Percentiles rank a stretch among this genome's conserved stretches.
Evolutionary conservation across 2,113 vertebrate genomes (phyloP).

Genomic region (Phoxinus phoxinus): DNA sequence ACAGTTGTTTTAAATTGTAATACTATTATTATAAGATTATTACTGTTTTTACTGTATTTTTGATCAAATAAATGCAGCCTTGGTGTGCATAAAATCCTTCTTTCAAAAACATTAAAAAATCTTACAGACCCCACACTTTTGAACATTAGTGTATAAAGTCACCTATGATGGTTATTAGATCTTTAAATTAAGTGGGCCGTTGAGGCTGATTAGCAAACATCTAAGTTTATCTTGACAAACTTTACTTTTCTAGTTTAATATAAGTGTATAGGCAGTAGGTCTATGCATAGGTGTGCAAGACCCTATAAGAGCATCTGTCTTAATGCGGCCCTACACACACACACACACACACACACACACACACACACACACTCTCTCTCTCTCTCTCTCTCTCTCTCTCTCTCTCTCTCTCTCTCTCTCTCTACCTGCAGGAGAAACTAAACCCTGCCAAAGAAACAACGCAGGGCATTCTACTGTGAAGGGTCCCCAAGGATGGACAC

Average conservation of each 20-base stretch:
- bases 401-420: no score
- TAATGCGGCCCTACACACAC: not conserved
- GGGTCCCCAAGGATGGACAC: conserved; percentile 43
- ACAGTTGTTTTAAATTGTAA: not conserved
- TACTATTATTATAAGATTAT: not conserved
- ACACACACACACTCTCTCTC: conserved; percentile 6
- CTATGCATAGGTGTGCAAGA: not conserved
- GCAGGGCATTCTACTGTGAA: conserved; percentile 48
- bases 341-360: conserved; percentile 23
- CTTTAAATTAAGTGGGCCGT: no score
- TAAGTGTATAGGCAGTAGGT: not conserved
- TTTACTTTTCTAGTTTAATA: not conserved
- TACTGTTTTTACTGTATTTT: not conserved
- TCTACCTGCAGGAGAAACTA: conserved; percentile 47
- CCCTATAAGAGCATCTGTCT: not conserved
- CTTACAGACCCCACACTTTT: no score
- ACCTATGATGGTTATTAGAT: no score
- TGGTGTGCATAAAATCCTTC: not conserved
- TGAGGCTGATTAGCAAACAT: not conserved
- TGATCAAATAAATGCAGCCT: not conserved
- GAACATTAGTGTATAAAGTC: no score
- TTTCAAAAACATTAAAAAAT: not conserved
- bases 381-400: no score
- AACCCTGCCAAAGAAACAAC: conserved; percentile 49
- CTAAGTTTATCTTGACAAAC: not conserved